Evolutionary conservation across 2,797 vertebrate genomes (phyloP), one percentile per base, ranked within the genome.

Genomic region (Rhinella marina): DNA sequence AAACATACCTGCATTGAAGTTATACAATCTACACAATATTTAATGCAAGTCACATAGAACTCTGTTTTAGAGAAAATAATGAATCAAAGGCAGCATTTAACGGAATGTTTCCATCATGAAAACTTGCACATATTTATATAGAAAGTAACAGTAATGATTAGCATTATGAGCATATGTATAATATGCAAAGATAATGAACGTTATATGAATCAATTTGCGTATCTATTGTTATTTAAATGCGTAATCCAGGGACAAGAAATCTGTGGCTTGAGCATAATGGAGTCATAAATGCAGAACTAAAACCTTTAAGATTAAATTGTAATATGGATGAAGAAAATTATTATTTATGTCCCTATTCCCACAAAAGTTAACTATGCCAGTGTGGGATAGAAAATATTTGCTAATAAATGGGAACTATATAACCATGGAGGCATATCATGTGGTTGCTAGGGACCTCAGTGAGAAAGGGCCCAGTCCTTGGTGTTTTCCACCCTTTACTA

Each of bases 1-100:
- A 88, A 86, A 93, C 92, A 92, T 90, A 94, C 89, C 92, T 94
- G 90, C 61, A 94, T 92, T 79, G n/a, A 91, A 92, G 82, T 93
- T 90, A 90, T 88, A 92, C 93, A 92, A 88, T 88, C 90, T 90
- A 93, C 84, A 91, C 84, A 91, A 90, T 72, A 90, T 91, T 88
- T 90, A 80, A 92, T 73, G 89, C 87, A 92, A 77, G 91, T 91
- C 90, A 90, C 90, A 93, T 89, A 86, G 17, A 29, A 70, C 59
- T 70, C n/a, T 59, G 59, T 62, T 83, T 57, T 48, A 76, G 54
- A 12, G 82, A 32, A 86, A 50, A 54, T 50, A 70, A 1, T 56
- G 13, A 68, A 61, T 84, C 11, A 62, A 75, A 62, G 59, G 52
- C 81, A 89, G 48, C 64, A 79, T 77, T 81, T 56, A 78, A 57